Conservation (phyloP, 2,888 invertebrate species). For the Notodonta dromedarius region DNA sequence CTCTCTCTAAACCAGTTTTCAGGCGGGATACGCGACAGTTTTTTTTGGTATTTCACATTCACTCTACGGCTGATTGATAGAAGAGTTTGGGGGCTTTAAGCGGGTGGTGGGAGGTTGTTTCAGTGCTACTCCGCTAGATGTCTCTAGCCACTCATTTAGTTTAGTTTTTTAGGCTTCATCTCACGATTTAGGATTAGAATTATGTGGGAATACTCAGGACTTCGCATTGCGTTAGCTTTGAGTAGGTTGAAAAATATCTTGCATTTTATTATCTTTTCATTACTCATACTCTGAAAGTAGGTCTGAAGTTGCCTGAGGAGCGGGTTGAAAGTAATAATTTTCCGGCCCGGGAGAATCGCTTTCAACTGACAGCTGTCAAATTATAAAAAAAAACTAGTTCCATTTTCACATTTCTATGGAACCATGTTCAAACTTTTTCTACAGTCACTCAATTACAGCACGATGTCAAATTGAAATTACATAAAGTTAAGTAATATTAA, state of each 20-base stretch:
- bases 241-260: not conserved
- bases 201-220: conserved; percentile 33
- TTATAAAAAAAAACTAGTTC: too few relatives aligned
- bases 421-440: too few relatives aligned
- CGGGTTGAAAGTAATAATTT: too few relatives aligned
- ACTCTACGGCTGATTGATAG: conserved; percentile 62
- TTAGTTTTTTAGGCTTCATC: conserved; percentile 34
- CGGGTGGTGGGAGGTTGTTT: conserved; percentile 13
- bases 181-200: conserved; percentile 21
- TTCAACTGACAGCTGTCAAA: too few relatives aligned
- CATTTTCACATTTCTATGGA: too few relatives aligned
- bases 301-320: too few relatives aligned
- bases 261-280: too few relatives aligned
- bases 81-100: conserved; percentile 14
- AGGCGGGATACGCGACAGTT: conserved; percentile 46
- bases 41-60: conserved; percentile 67
- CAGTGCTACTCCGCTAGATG: conserved; percentile 38
- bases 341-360: too few relatives aligned
- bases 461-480: too few relatives aligned
- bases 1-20: conserved; percentile 51
- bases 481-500: too few relatives aligned
- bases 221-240: conserved; percentile 26
- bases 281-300: too few relatives aligned
- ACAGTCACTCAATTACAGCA: too few relatives aligned
- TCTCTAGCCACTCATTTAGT: conserved; percentile 21